These are phyloP conservation scores for Notothenia coriiceps DNA, from an alignment of 2,113 vertebrate species.

Conservation along the genomic window DNA sequence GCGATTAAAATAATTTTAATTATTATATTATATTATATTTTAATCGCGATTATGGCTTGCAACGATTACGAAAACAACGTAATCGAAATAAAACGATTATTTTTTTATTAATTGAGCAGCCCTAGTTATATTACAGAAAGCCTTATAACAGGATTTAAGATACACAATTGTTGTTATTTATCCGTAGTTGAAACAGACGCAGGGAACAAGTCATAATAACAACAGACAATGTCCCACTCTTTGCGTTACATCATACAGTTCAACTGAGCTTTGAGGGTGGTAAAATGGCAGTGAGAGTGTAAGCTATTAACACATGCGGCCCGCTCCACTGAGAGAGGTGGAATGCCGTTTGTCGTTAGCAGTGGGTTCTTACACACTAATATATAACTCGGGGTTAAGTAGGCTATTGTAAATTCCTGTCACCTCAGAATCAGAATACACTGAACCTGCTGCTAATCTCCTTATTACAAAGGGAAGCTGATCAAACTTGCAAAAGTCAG, in stretches of 20 bases:
- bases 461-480: not conserved
- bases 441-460: not conserved
- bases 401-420: not conserved
- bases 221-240: not conserved
- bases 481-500: not conserved
- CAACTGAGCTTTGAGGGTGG: constrained; percentile 33
- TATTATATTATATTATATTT: too few relatives aligned
- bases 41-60: too few relatives aligned
- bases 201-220: not conserved
- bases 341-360: constrained; percentile 21
- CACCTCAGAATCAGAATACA: not conserved
- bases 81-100: too few relatives aligned
- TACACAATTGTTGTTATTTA: not conserved
- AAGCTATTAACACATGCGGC: constrained; percentile 48
- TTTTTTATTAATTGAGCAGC: too few relatives aligned
- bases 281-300: constrained; percentile 50
- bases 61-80: too few relatives aligned
- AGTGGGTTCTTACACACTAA: not conserved
- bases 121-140: not conserved
- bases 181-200: not conserved
- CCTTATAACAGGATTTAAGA: not conserved
- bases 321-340: constrained; percentile 28
- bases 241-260: constrained; percentile 28
- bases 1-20: too few relatives aligned
- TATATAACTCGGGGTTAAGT: not conserved